Evolutionary conservation across 2,797 vertebrate genomes (phyloP), one percentile per base, ranked within the genome.

Genomic region (Phataginus tricuspis): DNA sequence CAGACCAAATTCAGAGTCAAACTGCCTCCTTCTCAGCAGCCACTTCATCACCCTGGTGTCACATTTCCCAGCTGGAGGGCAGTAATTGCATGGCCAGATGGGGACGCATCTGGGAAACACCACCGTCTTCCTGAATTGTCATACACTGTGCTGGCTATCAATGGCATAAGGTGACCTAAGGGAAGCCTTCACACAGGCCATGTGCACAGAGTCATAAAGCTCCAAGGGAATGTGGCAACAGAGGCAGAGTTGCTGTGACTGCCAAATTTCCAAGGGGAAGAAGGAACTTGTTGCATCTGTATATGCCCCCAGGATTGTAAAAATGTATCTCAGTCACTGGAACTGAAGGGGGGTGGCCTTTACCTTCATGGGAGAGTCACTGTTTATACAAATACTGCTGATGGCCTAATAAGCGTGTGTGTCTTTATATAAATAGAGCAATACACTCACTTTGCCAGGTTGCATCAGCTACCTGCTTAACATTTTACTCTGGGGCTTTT

Each of bases 191-290:
- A 95, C 69, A 93, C 31, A 77, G 61, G 63, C 92, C 97, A 95
- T 95, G 66, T 92, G 85, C 95, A 78, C 63, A 69, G 53, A 96
- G 79, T 96, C 95, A 87, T 97, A 96, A 97, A 95, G 86, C 39
- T 90, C 89, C 83, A 72, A 90, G 94, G 90, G 96, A 97, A 92
- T 90, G 86, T 92, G 95, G 94, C 90, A 86, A 80, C 80, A 95
- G 92, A 92, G 82, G 88, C 88, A 94, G 64, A 86, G 49, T 53
- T 45, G 72, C 61, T 29, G 16, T 55, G 86, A 57, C 57, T 94
- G 95, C 96, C 96, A 97, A 95, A 96, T 96, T 96, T 97, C 95
- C 97, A 96, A 90, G 93, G 90, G 74, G 91, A 96, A 97, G 97
- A 97, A 95, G 96, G 90, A 96, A 92, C 90, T 97, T 86, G 85